Evolutionary conservation across 2,888 invertebrate species (phyloP), one percentile per base, ranked within the genome.

Genomic region (Lochmaea capreae): DNA sequence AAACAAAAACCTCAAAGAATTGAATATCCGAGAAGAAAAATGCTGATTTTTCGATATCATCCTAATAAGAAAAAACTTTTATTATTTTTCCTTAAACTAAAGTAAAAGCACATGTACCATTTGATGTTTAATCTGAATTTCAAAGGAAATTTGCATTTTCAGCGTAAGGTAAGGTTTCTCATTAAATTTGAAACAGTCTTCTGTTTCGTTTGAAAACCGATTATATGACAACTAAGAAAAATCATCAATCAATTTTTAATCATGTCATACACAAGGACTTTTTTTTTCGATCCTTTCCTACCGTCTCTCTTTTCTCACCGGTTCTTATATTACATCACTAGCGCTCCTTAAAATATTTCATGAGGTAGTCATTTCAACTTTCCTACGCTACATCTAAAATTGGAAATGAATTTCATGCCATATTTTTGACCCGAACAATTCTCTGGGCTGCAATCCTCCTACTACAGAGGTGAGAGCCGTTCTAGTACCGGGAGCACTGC

Each of bases 181-280:
- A 54, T 54, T 54, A 54, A 16, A 54, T 18, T 54, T 54, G 18
- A 18, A 54, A 10, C 54, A 54, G 54, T 18, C 16, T 54, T 16
- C 16, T 54, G 18, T 54, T 54, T 54, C 54, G 18, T 54, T 54
- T 54, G 54, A 54, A 16, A 61, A 43, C n/a, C 43, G 62, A 42
- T 39, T 63, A 18, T 16, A 12, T 16, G 16, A 18, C 43, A 63
- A 4, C 62, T 63, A 10, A 10, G 9, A 63, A 43, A 52, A 54
- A 54, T 65, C 54, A 66, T 54, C 66, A 54, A 66, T 54, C 57
- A 66, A 16, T 16, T 66, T 57, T 66, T 66, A 66, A 66, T 66
- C 66, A 66, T 52, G 66, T 65, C 65, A 49, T 65, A 49, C 4
- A 65, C 22, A 54, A 39, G 18, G 52, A 26, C 16, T 66, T 66